Conservation (phyloP, 2,888 invertebrate species). For the Drosophila mayaguana region DNA sequence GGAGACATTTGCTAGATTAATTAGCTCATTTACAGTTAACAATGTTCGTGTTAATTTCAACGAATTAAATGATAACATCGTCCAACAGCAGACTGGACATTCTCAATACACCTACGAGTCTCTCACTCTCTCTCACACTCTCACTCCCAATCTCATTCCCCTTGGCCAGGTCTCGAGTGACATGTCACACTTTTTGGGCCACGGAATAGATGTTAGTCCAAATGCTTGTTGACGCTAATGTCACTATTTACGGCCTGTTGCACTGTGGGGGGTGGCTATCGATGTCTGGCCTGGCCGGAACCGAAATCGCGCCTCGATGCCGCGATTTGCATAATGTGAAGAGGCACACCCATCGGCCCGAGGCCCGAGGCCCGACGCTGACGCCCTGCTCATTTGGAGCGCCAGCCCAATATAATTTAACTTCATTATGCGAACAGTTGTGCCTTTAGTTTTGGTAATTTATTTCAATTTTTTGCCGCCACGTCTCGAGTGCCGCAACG, state of each 20-base stretch:
- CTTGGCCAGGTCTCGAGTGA: constrained; percentile 34
- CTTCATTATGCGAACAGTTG: constrained; percentile 84
- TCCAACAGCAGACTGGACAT: constrained; percentile 22
- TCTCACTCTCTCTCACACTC: background rate
- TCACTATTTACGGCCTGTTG: constrained; percentile 66
- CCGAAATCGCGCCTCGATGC: constrained; percentile 37
- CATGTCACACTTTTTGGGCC: constrained; percentile 55
- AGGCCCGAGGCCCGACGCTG: background rate
- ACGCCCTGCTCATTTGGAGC: constrained; percentile 72
- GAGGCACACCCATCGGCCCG: constrained; percentile 30
- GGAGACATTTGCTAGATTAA: constrained; percentile 81
- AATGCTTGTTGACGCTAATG: constrained; percentile 77
- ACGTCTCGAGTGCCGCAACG: constrained; percentile 26
- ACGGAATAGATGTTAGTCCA: constrained; percentile 52
- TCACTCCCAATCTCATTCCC: background rate
- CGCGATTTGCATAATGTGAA: constrained; percentile 78
- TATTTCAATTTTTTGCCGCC: constrained; percentile 78
- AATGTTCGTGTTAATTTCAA: constrained; percentile 85
- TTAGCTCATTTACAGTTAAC: constrained; percentile 84
- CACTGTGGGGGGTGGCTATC: constrained; percentile 42
- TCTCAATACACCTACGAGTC: constrained; percentile 7
- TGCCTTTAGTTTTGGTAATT: constrained; percentile 84
- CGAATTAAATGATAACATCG: constrained; percentile 85
- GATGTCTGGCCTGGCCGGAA: constrained; percentile 1
- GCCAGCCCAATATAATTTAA: constrained; percentile 65